Percentiles rank a stretch among this genome's conserved stretches.
phyloP scores from a whole-genome alignment of 92 coral and sea anemone genomes.

The Parazoanthus atlanticus region DNA sequence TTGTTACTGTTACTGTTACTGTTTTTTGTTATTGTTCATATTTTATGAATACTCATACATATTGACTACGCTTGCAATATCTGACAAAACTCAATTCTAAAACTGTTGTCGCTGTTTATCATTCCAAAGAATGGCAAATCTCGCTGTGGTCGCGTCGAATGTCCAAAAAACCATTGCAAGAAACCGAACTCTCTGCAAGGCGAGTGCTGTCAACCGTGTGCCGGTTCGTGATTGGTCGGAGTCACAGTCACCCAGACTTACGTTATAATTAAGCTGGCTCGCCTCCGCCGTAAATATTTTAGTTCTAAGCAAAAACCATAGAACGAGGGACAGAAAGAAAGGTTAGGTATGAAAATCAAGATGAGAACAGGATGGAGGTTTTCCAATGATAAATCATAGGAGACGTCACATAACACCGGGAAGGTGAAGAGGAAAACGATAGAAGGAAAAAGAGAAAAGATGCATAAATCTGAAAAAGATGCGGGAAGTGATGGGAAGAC shows the following conservation, averaged over 20 bases:
- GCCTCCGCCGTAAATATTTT: not conserved
- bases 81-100: not conserved
- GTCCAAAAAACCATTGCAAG: constrained; percentile 77
- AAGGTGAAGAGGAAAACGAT: not conserved
- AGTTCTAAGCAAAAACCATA: not conserved
- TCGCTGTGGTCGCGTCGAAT: constrained; percentile 59
- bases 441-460: not conserved
- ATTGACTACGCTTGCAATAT: not conserved
- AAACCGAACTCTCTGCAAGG: constrained; percentile 47
- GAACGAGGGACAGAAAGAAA: not conserved
- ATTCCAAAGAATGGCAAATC: constrained; percentile 65
- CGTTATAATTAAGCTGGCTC: not conserved
- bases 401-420: not conserved
- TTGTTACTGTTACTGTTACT: no score
- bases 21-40: no score
- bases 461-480: not conserved
- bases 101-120: not conserved
- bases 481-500: not conserved
- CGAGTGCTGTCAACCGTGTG: constrained; percentile 76
- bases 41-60: not conserved
- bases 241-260: not conserved
- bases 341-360: not conserved
- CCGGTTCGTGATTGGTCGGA: constrained; percentile 15
- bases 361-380: not conserved
- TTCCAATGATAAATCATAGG: not conserved